Evolutionary conservation across 2,888 invertebrate species (phyloP).

Genomic region (Macaria notata): DNA sequence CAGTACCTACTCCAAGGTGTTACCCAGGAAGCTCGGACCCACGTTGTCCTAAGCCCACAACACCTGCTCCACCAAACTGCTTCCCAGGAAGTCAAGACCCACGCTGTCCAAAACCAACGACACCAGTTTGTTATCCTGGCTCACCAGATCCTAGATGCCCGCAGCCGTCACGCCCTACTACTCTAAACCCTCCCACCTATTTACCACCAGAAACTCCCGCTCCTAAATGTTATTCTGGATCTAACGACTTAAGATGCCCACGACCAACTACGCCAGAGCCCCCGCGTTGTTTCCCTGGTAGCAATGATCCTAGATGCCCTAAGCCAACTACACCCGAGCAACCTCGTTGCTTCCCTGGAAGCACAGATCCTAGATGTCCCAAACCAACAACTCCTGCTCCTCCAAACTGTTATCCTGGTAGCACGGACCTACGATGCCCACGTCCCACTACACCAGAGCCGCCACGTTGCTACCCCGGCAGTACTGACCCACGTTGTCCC

Average conservation of each 20-base stretch:
- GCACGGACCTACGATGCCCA: conserved; percentile 46
- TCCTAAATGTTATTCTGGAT: conserved; percentile 55
- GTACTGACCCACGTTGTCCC: conserved; percentile 41
- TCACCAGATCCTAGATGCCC: conserved; percentile 43
- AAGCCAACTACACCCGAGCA: conserved; percentile 39
- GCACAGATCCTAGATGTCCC: conserved; percentile 44
- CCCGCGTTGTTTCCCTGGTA: conserved; percentile 39
- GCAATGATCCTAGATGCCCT: conserved; percentile 51
- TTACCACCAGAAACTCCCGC: conserved; percentile 38
- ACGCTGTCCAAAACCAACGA: conserved; percentile 16
- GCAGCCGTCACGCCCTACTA: conserved; percentile 42
- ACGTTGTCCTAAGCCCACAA: conserved; percentile 36
- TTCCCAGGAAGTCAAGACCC: conserved; percentile 20
- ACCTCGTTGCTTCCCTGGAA: conserved; percentile 27
- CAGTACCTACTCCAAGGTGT: conserved; percentile 21
- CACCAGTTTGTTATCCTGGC: conserved; percentile 30
- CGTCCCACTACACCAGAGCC: conserved; percentile 41
- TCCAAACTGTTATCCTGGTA: conserved; percentile 49
- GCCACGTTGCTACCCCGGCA: conserved; percentile 39
- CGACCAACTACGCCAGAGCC: conserved; percentile 48
- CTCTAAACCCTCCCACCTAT: conserved; percentile 38
- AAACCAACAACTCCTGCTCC: conserved; percentile 31
- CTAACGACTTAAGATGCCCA: conserved; percentile 47
- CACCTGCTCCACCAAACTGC: conserved; percentile 28
- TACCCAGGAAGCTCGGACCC: conserved; percentile 43